Percentiles rank a stretch among this genome's conserved stretches.
Conservation (phyloP, 2,797 vertebrate genomes). For the Sebastes trivittatus region DNA sequence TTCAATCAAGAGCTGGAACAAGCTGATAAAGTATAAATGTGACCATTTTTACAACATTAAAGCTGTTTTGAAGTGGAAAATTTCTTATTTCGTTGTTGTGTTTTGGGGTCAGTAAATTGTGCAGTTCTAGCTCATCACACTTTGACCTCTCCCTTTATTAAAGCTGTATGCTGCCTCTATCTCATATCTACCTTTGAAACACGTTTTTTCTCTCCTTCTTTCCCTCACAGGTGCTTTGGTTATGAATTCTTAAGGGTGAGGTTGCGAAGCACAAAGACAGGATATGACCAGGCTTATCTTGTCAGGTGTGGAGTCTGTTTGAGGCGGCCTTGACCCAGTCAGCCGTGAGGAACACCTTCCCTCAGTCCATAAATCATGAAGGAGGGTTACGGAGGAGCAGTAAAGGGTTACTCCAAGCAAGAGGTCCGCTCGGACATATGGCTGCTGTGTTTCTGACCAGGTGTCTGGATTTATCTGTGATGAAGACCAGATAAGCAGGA, state of each 20-base stretch:
- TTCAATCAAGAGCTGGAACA: neutral
- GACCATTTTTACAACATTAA: neutral
- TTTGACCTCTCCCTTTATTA: neutral
- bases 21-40: neutral
- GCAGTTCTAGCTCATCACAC: neutral
- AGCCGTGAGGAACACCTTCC: conserved; percentile 46
- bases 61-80: neutral
- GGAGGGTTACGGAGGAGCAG: neutral
- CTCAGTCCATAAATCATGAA: conserved; percentile 55
- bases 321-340: conserved; percentile 63
- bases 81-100: neutral
- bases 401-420: conserved; percentile 13
- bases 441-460: conserved; percentile 29
- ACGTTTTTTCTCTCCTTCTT: conserved; percentile 1
- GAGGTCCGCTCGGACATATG: conserved; percentile 7
- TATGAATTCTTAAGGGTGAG: conserved; percentile 16
- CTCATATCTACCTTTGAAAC: neutral
- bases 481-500: conserved; percentile 38
- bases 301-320: conserved; percentile 59
- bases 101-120: neutral
- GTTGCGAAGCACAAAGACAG: conserved; percentile 31
- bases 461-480: conserved; percentile 59
- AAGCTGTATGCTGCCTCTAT: neutral
- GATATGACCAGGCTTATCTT: conserved; percentile 65
- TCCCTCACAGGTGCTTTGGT: conserved; percentile 24